Evolutionary conservation across 2,797 vertebrate species (phyloP).

Genomic region (Enteromius viviparus): DNA sequence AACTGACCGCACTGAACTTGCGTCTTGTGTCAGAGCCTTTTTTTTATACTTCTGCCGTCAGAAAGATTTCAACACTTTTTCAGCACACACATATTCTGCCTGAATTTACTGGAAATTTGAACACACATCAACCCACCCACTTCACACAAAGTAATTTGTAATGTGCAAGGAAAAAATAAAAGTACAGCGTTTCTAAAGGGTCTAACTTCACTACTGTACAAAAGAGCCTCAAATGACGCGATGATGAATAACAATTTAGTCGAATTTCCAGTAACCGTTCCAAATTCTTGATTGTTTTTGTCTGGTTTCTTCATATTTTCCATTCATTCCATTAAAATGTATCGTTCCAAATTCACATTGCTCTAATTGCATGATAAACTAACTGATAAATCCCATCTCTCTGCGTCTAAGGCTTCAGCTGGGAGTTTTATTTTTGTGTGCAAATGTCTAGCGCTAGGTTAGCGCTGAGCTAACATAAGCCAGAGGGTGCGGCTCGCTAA

Average conservation of each 20-base stretch:
- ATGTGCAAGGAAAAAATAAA: neutral
- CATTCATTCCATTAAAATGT: neutral
- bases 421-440: neutral
- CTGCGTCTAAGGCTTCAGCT: neutral
- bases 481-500: conserved; percentile 41
- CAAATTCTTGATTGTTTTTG: neutral
- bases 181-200: neutral
- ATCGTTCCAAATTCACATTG: neutral
- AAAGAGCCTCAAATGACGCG: neutral
- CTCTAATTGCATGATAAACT: neutral
- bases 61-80: conserved; percentile 8
- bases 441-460: conserved; percentile 18
- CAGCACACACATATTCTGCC: neutral
- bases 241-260: neutral
- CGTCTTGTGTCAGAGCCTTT: neutral
- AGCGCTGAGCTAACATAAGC: conserved; percentile 31
- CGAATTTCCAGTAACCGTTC: neutral
- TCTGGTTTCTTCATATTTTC: neutral
- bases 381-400: neutral
- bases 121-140: neutral
- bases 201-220: conserved; percentile 9
- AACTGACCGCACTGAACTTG: neutral
- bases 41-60: neutral
- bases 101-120: neutral
- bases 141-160: neutral